phyloP scores from a whole-genome alignment of 2,113 vertebrate species.

The Trichechus manatus region DNA sequence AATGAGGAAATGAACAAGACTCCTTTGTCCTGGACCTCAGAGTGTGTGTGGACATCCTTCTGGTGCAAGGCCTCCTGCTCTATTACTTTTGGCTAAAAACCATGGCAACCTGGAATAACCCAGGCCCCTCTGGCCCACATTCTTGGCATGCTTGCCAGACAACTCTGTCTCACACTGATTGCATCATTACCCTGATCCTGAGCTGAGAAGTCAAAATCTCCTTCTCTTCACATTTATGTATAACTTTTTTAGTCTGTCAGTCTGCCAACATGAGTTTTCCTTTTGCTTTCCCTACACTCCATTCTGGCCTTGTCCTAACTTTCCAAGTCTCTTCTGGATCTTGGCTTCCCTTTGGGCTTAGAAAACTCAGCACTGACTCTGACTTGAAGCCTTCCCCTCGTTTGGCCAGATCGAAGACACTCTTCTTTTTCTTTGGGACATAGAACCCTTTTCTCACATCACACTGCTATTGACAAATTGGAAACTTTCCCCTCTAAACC shows the following conservation, averaged over 20 bases:
- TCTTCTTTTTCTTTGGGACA: background rate
- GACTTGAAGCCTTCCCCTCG: background rate
- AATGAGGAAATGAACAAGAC: conserved; percentile 63
- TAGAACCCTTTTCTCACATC: background rate
- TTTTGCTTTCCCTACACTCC: conserved; percentile 11
- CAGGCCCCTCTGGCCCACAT: conserved; percentile 56
- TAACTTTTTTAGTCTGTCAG: conserved; percentile 55
- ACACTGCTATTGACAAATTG: background rate
- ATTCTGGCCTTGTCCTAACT: conserved; percentile 48
- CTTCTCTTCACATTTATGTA: conserved; percentile 60
- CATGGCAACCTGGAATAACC: conserved; percentile 80
- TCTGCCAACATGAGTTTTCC: conserved; percentile 72
- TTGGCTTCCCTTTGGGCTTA: background rate
- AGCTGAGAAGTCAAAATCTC: conserved; percentile 62
- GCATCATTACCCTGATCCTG: conserved; percentile 71
- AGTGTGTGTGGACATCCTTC: conserved; percentile 38
- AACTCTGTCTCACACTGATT: conserved; percentile 76
- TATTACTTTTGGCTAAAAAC: conserved; percentile 78
- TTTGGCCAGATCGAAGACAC: background rate
- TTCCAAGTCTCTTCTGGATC: conserved; percentile 40
- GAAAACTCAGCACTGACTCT: conserved; percentile 35
- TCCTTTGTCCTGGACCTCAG: conserved; percentile 70
- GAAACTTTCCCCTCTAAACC: background rate
- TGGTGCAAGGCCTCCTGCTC: conserved; percentile 53
- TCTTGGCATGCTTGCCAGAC: conserved; percentile 68